Evolutionary conservation across 2,797 vertebrate species (phyloP).

Genomic region (Oreonectes daqikongensis): DNA sequence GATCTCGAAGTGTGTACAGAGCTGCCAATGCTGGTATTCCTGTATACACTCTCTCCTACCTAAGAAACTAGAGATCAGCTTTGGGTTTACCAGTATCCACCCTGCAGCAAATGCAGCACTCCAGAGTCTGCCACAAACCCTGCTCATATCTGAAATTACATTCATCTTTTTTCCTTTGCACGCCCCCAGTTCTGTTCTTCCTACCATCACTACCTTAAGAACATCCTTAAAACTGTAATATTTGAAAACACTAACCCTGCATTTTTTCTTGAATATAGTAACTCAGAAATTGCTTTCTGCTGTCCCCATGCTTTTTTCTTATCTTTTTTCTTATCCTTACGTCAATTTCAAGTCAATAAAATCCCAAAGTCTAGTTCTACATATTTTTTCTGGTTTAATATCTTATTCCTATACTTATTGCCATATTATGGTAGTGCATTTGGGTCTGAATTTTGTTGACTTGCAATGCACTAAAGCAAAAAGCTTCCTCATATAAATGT

Average conservation of each 20-base stretch:
- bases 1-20: conserved; percentile 40
- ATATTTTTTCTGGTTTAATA: not conserved
- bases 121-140: conserved; percentile 48
- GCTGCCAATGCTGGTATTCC: conserved; percentile 30
- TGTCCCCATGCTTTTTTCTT: too few relatives aligned
- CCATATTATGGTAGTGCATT: too few relatives aligned
- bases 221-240: not conserved
- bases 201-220: conserved; percentile 31
- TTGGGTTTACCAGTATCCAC: conserved; percentile 67
- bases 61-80: conserved; percentile 61
- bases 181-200: not conserved
- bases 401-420: too few relatives aligned
- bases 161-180: conserved; percentile 23
- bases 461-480: too few relatives aligned
- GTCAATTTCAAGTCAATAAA: too few relatives aligned
- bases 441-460: too few relatives aligned
- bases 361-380: too few relatives aligned
- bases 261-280: conserved; percentile 4
- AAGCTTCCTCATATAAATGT: not conserved
- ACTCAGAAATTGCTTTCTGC: too few relatives aligned
- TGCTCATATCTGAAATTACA: conserved; percentile 36
- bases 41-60: conserved; percentile 47
- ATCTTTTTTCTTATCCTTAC: too few relatives aligned
- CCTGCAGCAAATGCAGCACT: conserved; percentile 61
- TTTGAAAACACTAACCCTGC: conserved; percentile 17